Evolutionary conservation across 1,140 invertebrate genomes (phyloP), one percentile per base, ranked within the genome.

Genomic region (Saxidomus purpurata): DNA sequence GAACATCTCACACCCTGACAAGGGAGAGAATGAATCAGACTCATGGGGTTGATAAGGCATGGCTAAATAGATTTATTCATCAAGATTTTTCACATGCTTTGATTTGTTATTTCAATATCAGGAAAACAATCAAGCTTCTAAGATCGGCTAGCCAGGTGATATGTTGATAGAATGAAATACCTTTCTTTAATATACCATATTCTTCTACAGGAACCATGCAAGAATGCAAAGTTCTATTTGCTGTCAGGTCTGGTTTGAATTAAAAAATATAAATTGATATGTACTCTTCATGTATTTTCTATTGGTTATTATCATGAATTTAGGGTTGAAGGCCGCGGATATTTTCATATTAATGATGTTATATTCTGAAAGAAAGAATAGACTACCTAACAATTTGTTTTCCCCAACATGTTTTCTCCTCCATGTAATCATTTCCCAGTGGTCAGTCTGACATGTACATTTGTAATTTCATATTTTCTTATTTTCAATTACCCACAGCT

Each of bases 41-140:
- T 2, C 38, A 49, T 17, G 47, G 43, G 63, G 38, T 49, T 52
- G 82, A 85, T 85, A 85, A 85, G 61, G 67, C 82, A 85, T 34
- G 82, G 52, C 19, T 49, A 76, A 76, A 38, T 71, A 79, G 77
- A 63, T 82, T 82, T 52, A 82, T 82, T 25, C 55, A 79, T 77
- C 47, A 77, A 52, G 15, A 55, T 55, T 49, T 36, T 67, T 67
- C 80, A 17, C 55, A 82, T 82, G 80, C 55, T 67, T 67, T 43
- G 28, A 63, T 82, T 82, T 82, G 80, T 82, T 82, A 40, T 82
- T 55, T 55, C 34, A 59, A n/a, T 79, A 79, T 79, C 76, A 22
- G 28, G 36, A 28, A 82, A 63, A 38, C 40, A 59, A 43, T 63
- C 28, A 15, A 25, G 52, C 19, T 52, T 52, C 2, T 11, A 15